Percentiles rank a stretch among this genome's conserved stretches.
Evolutionary conservation across 2,797 vertebrate genomes (phyloP).

Genomic region (Sphaeramia orbicularis): DNA sequence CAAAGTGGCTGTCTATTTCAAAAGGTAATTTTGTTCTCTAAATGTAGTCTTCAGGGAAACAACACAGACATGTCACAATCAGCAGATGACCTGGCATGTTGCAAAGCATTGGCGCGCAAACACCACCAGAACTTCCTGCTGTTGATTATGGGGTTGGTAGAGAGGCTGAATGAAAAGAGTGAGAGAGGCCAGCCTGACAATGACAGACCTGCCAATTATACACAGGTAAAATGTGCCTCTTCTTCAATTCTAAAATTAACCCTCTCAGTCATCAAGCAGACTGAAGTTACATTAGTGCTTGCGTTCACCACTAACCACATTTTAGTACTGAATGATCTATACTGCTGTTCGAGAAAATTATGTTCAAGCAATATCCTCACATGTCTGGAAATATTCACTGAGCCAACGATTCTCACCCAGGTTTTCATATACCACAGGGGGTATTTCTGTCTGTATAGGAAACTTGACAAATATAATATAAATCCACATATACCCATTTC

Average conservation of each 20-base stretch:
- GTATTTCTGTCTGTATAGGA: no score
- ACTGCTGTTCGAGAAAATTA: neutral
- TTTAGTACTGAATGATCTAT: constrained; percentile 2
- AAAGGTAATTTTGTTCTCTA: constrained; percentile 17
- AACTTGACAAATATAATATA: no score
- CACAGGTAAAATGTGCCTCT: constrained; percentile 69
- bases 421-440: no score
- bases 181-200: constrained; percentile 57
- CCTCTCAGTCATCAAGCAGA: constrained; percentile 33
- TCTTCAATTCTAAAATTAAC: constrained; percentile 69
- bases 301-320: constrained; percentile 37
- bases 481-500: no score
- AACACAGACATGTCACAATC: constrained; percentile 63
- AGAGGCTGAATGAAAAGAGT: constrained; percentile 64
- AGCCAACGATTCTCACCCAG: no score
- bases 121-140: constrained; percentile 77
- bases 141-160: constrained; percentile 81
- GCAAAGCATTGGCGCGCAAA: constrained; percentile 52
- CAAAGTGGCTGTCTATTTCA: neutral
- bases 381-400: no score
- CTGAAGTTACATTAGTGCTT: constrained; percentile 24
- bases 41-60: constrained; percentile 22
- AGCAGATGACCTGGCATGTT: constrained; percentile 65
- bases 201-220: constrained; percentile 78
- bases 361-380: constrained; percentile 1